Evolutionary conservation across 2,797 vertebrate species (phyloP).

Genomic region (Pipistrellus kuhlii): DNA sequence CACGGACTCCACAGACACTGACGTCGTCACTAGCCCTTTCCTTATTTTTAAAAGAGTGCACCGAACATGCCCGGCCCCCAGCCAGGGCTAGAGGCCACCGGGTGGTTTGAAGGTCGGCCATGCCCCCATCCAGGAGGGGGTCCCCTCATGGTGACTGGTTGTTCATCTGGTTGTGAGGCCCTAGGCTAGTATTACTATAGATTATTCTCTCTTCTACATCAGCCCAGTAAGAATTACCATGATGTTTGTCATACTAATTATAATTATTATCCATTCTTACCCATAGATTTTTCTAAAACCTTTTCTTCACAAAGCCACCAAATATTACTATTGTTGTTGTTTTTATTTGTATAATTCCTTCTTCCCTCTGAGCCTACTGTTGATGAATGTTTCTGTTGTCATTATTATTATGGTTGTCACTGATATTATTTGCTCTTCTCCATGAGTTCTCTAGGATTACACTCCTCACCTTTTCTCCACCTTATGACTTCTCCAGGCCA

Average conservation of each 20-base stretch:
- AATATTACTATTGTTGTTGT: neutral
- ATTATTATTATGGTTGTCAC: neutral
- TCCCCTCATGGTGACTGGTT: too few relatives aligned
- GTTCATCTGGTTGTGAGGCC: too few relatives aligned
- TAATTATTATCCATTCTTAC: conserved; percentile 26
- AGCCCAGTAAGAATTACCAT: neutral
- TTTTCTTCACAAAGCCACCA: neutral
- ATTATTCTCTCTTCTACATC: conserved; percentile 35
- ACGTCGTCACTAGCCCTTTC: too few relatives aligned
- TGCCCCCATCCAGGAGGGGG: too few relatives aligned
- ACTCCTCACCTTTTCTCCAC: neutral
- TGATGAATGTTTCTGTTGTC: neutral
- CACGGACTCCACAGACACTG: too few relatives aligned
- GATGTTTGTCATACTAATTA: conserved; percentile 14
- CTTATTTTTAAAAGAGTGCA: too few relatives aligned
- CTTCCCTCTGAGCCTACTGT: neutral
- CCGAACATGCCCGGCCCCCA: too few relatives aligned
- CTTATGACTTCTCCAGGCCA: conserved; percentile 34
- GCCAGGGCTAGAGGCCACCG: too few relatives aligned
- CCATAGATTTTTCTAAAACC: neutral
- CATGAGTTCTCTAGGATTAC: neutral
- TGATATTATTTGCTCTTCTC: neutral
- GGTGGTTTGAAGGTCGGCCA: too few relatives aligned
- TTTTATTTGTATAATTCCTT: conserved; percentile 37
- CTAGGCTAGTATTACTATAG: too few relatives aligned